phyloP scores from a whole-genome alignment of 2,888 invertebrate genomes.

The Drosophila phalerata region DNA sequence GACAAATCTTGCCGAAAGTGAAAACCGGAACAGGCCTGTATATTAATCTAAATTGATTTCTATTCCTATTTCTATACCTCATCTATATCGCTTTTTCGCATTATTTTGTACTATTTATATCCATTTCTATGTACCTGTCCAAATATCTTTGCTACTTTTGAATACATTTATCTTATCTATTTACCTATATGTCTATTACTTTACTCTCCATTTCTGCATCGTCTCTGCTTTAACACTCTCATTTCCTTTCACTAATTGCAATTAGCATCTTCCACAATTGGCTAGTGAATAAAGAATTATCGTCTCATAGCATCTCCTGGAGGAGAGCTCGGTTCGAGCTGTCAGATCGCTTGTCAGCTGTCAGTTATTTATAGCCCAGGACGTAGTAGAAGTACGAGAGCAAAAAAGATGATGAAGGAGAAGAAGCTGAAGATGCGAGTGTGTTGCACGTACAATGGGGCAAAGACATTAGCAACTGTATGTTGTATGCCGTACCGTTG shows the following conservation, averaged over 20 bases:
- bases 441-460: constrained; percentile 22
- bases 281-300: constrained; percentile 3
- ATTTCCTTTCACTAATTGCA: constrained; percentile 13
- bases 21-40: too few species aligned
- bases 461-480: constrained; percentile 38
- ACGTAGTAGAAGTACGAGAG: background rate
- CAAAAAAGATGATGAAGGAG: background rate
- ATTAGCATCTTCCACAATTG: constrained; percentile 14
- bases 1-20: too few species aligned
- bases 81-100: too few species aligned
- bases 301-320: constrained; percentile 1
- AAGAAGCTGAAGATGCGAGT: background rate
- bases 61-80: too few species aligned
- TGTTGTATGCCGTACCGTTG: constrained; percentile 11
- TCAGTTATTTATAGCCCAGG: constrained; percentile 22
- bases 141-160: too few species aligned
- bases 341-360: constrained; percentile 46
- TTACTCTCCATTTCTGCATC: background rate
- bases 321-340: constrained; percentile 10
- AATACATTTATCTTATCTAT: background rate
- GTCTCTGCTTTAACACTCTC: background rate
- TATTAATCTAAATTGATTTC: too few species aligned
- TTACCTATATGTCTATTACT: background rate
- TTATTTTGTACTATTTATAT: too few species aligned
- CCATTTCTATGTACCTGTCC: too few species aligned